These are phyloP conservation scores for Eilema caniola DNA, from an alignment of 2,888 invertebrate species.

Conservation along the genomic window DNA sequence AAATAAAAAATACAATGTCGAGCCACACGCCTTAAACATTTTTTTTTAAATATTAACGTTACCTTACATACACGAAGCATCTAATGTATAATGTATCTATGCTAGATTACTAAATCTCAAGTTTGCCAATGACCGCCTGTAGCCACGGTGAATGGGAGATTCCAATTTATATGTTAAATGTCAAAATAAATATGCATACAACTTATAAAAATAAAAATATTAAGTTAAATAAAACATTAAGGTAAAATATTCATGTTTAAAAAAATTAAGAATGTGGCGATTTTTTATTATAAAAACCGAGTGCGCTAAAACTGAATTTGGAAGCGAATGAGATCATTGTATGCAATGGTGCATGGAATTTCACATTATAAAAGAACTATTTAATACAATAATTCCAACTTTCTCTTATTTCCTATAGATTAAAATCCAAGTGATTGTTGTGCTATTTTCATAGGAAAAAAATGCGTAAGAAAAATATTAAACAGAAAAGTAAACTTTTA, in stretches of 20 bases:
- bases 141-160: constrained; percentile 4
- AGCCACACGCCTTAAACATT: not conserved
- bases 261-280: not conserved
- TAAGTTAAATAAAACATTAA: not conserved
- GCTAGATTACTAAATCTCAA: constrained; percentile 4
- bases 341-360: constrained; percentile 67
- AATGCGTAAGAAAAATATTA: not conserved
- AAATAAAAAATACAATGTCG: not conserved
- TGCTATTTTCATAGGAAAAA: not conserved
- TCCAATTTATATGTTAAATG: constrained; percentile 1
- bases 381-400: constrained; percentile 29
- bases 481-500: not conserved
- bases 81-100: constrained; percentile 4
- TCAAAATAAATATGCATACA: not conserved
- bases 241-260: not conserved
- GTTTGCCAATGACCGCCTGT: constrained; percentile 1
- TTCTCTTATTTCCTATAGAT: constrained; percentile 35
- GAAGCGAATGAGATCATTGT: constrained; percentile 61
- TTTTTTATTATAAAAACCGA: constrained; percentile 19
- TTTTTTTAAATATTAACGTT: not conserved
- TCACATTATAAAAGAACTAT: constrained; percentile 70
- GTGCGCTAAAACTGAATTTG: constrained; percentile 47
- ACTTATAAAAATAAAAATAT: not conserved
- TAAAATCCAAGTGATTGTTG: not conserved
- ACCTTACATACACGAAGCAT: not conserved